A percentile compares a stretch with the other conserved stretches of the same genome.
These are phyloP conservation scores for Lates japonicus DNA, from an alignment of 2,797 vertebrate species.

Conservation along the genomic window DNA sequence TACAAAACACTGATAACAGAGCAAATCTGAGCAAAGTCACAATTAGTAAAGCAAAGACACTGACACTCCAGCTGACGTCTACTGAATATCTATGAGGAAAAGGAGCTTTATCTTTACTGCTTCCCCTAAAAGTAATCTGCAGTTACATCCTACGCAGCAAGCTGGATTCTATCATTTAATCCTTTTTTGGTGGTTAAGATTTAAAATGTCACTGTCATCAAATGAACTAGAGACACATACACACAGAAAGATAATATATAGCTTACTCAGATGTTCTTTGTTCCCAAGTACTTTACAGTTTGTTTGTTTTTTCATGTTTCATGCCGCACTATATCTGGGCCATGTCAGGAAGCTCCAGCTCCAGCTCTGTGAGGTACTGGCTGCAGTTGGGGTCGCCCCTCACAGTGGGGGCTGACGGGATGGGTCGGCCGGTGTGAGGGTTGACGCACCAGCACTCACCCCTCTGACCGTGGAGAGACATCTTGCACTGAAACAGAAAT, in stretches of 20 bases:
- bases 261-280: slow-evolving; percentile 80
- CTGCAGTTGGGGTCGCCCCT: slow-evolving; percentile 96
- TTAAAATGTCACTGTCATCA: slow-evolving; percentile 59
- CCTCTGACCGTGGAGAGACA: slow-evolving; percentile 96
- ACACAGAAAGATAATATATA: slow-evolving; percentile 72
- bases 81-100: slow-evolving; percentile 33
- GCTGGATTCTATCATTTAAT: slow-evolving; percentile 57
- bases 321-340: slow-evolving; percentile 76
- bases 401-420: slow-evolving; percentile 91
- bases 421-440: slow-evolving; percentile 92
- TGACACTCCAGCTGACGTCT: slow-evolving; percentile 42
- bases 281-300: slow-evolving; percentile 67
- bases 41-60: slow-evolving; percentile 65
- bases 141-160: slow-evolving; percentile 57
- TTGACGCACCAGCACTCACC: slow-evolving; percentile 99
- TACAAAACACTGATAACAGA: slow-evolving; percentile 71
- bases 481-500: slow-evolving; percentile 92
- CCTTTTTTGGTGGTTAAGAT: slow-evolving; percentile 63
- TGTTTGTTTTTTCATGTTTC: slow-evolving; percentile 17
- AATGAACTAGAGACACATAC: slow-evolving; percentile 68
- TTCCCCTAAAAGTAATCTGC: slow-evolving; percentile 45
- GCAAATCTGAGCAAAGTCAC: slow-evolving; percentile 56
- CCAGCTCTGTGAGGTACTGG: slow-evolving; percentile 90
- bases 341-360: slow-evolving; percentile 78
- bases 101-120: slow-evolving; percentile 35